Evolutionary conservation across 2,797 vertebrate species (phyloP).

Genomic region (Phalanger gymnotis): DNA sequence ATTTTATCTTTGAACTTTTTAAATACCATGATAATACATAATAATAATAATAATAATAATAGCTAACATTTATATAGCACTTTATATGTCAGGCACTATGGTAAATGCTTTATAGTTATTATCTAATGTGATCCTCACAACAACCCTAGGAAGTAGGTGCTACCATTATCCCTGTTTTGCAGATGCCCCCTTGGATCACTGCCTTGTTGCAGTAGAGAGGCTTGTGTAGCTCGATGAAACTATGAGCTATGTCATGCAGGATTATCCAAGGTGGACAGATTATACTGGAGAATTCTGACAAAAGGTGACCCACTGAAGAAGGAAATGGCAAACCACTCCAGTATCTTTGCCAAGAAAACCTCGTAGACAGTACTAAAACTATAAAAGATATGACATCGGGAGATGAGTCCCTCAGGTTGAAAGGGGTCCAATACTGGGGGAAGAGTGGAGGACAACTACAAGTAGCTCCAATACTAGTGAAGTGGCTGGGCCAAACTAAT

Average conservation of each 20-base stretch:
- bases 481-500: neutral
- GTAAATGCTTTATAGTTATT: neutral
- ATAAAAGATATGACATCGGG: neutral
- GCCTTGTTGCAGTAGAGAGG: neutral
- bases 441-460: neutral
- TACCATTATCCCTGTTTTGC: neutral
- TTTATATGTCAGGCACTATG: neutral
- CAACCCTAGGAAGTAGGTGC: neutral
- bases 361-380: neutral
- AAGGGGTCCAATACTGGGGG: neutral
- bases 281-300: neutral
- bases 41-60: neutral
- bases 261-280: neutral
- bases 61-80: neutral
- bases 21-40: neutral
- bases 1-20: neutral
- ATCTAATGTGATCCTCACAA: neutral
- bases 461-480: neutral
- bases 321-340: neutral
- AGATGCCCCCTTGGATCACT: neutral
- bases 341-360: neutral
- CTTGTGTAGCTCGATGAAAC: neutral
- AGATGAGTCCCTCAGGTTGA: neutral
- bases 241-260: neutral
- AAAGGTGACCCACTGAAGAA: neutral